Evolutionary conservation across 2,797 vertebrate species (phyloP), one percentile per base, ranked within the genome.

Genomic region (Oreochromis mossambicus): DNA sequence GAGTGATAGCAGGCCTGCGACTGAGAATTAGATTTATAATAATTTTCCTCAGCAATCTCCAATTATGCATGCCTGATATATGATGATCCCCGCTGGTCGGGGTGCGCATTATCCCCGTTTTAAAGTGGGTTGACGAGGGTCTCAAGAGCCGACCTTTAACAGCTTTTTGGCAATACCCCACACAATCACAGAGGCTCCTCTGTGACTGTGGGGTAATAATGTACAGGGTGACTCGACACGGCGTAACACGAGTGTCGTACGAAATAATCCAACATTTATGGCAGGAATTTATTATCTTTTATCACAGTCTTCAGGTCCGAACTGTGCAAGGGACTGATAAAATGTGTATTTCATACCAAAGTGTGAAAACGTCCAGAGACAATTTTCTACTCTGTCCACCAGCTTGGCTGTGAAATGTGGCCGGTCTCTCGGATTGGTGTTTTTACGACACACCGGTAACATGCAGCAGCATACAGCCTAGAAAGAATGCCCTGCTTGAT

Each of bases 11-110:
- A 85, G 86, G 83, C 46, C 94, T 91, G 85, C 95, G 93, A 96
- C 94, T 94, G 93, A 95, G 55, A 38, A 93, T 94, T 90, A 87
- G 89, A 95, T 96, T 96, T 94, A 95, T 94, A 93, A 95, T 94
- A 91, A 94, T 92, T 92, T 92, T 93, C 90, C 66, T 41, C 17
- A 51, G 87, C 92, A 83, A 86, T 91, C 87, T 68, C 78, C 86
- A 92, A 92, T 95, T 95, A 93, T 92, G 86, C 90, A 94, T 26
- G 86, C 88, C 82, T 91, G 92, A 93, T 95, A 93, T 94, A 94
- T 94, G 89, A 92, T 83, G 80, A 89, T 81, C 78, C 58, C 80
- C 38, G 84, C 87, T 91, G 89, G 90, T 81, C 41, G 29, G 38
- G 41, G 81, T 80, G 82, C 19, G 12, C 68, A 51, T 91, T 88